Evolutionary conservation across 2,797 vertebrate species (phyloP).

Genomic region (Cercopithecus petaurista): DNA sequence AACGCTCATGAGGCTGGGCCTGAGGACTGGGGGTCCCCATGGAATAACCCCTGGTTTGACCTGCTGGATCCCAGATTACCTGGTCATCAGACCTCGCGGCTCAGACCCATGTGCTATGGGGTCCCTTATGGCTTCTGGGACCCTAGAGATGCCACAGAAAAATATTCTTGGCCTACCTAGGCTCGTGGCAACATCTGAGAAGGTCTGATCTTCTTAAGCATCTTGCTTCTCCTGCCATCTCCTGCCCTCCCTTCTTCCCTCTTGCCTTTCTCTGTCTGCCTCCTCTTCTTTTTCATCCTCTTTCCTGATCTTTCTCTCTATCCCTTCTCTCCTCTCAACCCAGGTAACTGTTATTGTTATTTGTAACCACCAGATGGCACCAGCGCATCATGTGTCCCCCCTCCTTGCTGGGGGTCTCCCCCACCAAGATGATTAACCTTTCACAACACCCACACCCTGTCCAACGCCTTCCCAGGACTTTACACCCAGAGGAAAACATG

Average conservation of each 20-base stretch:
- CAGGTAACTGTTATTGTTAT: not conserved
- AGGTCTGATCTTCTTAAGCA: not conserved
- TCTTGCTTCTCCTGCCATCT: not conserved
- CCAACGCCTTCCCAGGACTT: not conserved
- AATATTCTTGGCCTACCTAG: not conserved
- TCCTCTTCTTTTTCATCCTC: not conserved
- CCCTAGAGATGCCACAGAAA: not conserved
- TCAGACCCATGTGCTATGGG: not conserved
- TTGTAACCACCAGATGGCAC: constrained; percentile 69
- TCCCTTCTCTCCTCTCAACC: not conserved
- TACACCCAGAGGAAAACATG: not conserved
- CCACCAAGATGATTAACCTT: not conserved
- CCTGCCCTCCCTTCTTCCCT: not conserved
- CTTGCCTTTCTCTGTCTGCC: not conserved
- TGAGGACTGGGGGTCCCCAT: not conserved
- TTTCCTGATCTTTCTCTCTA: not conserved
- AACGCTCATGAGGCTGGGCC: not conserved
- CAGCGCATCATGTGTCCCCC: not conserved
- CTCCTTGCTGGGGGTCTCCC: too few species aligned
- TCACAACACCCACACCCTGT: not conserved
- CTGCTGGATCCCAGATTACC: not conserved
- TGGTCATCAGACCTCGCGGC: not conserved
- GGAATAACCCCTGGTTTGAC: not conserved
- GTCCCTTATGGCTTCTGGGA: not conserved
- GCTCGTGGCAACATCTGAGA: rapidly evolving